Evolutionary conservation across 2,113 vertebrate species (phyloP).

Genomic region (Gila orcuttii): DNA sequence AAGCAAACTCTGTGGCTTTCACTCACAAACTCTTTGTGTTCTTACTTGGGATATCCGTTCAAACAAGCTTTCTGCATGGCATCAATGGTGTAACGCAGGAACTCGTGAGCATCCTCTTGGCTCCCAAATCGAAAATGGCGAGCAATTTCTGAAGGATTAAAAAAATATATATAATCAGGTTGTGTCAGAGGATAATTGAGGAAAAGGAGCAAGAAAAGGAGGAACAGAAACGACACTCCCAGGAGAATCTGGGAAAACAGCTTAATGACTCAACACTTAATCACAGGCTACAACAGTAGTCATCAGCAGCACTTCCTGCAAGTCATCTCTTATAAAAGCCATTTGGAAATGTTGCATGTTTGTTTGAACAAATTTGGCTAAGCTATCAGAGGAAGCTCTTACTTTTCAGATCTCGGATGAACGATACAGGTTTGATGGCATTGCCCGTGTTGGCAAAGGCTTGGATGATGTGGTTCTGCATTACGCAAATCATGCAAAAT

Average conservation of each 20-base stretch:
- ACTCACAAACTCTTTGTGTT: not conserved
- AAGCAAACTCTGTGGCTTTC: not conserved
- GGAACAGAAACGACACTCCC: slow-evolving; percentile 42
- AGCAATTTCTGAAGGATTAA: slow-evolving; percentile 83
- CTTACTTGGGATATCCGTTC: slow-evolving; percentile 88
- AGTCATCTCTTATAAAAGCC: not conserved
- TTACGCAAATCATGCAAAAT: slow-evolving; percentile 96
- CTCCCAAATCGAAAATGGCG: slow-evolving; percentile 90
- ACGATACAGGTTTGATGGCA: slow-evolving; percentile 89
- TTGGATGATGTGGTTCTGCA: slow-evolving; percentile 95
- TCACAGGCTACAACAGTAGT: slow-evolving; percentile 19
- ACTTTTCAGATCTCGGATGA: slow-evolving; percentile 95
- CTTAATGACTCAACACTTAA: slow-evolving; percentile 41
- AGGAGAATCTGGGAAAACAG: not conserved
- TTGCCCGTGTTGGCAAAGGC: slow-evolving; percentile 94
- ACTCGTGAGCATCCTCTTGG: slow-evolving; percentile 96
- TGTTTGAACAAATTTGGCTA: not conserved
- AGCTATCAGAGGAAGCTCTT: slow-evolving; percentile 65
- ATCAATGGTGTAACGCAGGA: slow-evolving; percentile 91
- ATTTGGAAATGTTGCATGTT: not conserved
- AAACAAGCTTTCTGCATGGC: slow-evolving; percentile 98
- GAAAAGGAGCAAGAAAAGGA: slow-evolving; percentile 12
- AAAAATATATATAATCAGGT: not conserved
- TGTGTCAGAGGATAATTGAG: not conserved
- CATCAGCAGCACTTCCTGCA: slow-evolving; percentile 8